Conservation (phyloP, 1,140 invertebrate genomes). For the Cylas formicarius region DNA sequence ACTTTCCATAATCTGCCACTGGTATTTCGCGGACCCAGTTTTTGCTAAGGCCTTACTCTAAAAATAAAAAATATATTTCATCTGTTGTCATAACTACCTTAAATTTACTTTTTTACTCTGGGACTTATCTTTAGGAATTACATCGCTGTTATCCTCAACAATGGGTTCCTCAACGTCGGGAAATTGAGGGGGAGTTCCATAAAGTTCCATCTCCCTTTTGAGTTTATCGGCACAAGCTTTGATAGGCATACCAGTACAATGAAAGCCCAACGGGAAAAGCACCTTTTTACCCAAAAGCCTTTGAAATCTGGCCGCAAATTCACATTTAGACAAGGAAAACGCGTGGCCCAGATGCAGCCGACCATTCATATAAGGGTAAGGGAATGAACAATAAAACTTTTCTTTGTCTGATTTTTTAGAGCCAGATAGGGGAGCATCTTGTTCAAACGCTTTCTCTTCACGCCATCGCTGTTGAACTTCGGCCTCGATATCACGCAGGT, state of each 20-base stretch:
- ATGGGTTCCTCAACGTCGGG: slow-evolving; percentile 53
- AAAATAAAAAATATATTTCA: slow-evolving; percentile 23
- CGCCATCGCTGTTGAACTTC: slow-evolving; percentile 81
- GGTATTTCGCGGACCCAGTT: slow-evolving; percentile 80
- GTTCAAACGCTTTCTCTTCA: slow-evolving; percentile 67
- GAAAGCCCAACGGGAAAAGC: slow-evolving; percentile 97
- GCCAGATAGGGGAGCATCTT: slow-evolving; percentile 60
- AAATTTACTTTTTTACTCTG: slow-evolving; percentile 90
- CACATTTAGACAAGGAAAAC: slow-evolving; percentile 95
- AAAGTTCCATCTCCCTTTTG: slow-evolving; percentile 86
- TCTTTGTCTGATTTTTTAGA: slow-evolving; percentile 56
- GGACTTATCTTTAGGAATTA: slow-evolving; percentile 83
- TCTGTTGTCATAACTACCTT: slow-evolving; percentile 5
- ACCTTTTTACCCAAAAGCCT: slow-evolving; percentile 84
- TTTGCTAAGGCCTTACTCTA: slow-evolving; percentile 96
- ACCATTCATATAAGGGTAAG: slow-evolving; percentile 99
- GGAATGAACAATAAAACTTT: slow-evolving; percentile 93
- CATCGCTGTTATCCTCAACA: slow-evolving; percentile 49
- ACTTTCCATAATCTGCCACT: slow-evolving; percentile 98
- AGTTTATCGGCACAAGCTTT: slow-evolving; percentile 98
- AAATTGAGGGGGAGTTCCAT: slow-evolving; percentile 90
- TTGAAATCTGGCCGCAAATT: slow-evolving; percentile 80
- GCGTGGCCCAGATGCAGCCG: slow-evolving; percentile 95
- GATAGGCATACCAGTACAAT: slow-evolving; percentile 96
- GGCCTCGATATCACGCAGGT: slow-evolving; percentile 80